Evolutionary conservation across 2,797 vertebrate genomes (phyloP).

Genomic region (Microcaecilia unicolor): DNA sequence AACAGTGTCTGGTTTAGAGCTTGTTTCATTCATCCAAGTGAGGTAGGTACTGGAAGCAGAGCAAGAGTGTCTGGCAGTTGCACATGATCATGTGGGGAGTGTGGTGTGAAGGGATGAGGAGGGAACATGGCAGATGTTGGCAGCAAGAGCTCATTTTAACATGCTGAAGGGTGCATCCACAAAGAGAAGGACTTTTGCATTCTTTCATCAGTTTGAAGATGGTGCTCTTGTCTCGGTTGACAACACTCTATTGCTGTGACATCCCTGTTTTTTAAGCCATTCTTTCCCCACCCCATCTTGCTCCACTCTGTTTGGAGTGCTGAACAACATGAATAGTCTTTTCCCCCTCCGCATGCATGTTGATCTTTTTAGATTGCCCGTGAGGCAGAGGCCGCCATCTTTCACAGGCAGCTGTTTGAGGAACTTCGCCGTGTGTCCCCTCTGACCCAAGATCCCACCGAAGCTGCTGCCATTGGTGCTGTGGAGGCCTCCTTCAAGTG

Average conservation of each 20-base stretch:
- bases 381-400: constrained; percentile 96
- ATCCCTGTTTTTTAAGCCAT: no score
- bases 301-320: neutral
- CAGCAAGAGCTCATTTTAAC: rapidly evolving
- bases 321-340: constrained; percentile 36
- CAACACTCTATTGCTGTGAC: no score
- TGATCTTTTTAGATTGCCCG: constrained; percentile 81
- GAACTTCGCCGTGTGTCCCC: constrained; percentile 84
- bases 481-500: constrained; percentile 98
- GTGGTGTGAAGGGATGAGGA: constrained; percentile 3
- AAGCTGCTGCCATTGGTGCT: constrained; percentile 83
- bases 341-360: constrained; percentile 30
- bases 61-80: constrained; percentile 38
- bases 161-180: neutral
- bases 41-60: constrained; percentile 39
- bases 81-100: constrained; percentile 16
- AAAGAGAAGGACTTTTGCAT: no score
- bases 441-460: constrained; percentile 92
- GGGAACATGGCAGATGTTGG: constrained; percentile 4
- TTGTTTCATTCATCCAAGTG: neutral
- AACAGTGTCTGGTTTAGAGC: rapidly evolving
- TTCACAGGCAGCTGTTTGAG: constrained; percentile 94
- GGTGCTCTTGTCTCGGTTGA: no score
- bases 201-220: no score
- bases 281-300: constrained; percentile 9